A percentile compares a stretch with the other conserved stretches of the same genome.
Evolutionary conservation across 2,797 vertebrate species (phyloP).

Genomic region (Anguilla pacifica): DNA sequence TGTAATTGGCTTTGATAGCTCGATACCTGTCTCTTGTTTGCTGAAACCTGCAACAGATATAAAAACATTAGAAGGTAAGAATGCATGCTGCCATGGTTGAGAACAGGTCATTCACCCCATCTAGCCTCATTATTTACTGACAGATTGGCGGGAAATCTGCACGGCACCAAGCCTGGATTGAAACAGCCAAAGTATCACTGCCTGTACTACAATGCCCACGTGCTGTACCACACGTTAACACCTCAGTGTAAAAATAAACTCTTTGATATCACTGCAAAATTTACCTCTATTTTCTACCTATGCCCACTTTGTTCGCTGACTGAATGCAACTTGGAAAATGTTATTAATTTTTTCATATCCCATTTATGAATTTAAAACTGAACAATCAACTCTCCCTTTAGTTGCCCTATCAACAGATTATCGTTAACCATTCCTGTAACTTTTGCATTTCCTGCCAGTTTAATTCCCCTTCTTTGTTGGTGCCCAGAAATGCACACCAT

Average conservation of each 20-base stretch:
- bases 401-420: not conserved
- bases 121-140: not conserved
- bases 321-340: not conserved
- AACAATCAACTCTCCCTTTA: not conserved
- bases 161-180: not conserved
- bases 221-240: not conserved
- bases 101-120: not conserved
- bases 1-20: not conserved
- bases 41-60: not conserved
- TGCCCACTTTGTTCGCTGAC: not conserved
- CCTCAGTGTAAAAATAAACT: not conserved
- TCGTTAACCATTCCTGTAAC: not conserved
- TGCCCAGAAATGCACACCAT: not conserved
- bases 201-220: not conserved
- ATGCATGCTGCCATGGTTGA: not conserved
- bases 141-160: not conserved
- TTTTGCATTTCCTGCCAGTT: not conserved
- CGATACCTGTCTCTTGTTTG: not conserved
- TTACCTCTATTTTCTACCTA: not conserved
- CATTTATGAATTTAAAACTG: not conserved
- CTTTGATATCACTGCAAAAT: not conserved
- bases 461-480: not conserved
- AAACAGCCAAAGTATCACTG: not conserved
- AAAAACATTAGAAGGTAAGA: not conserved
- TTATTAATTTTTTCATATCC: too few relatives aligned